These are phyloP conservation scores for Dryococelus australis DNA, from an alignment of 2,888 invertebrate genomes.

Conservation along the genomic window DNA sequence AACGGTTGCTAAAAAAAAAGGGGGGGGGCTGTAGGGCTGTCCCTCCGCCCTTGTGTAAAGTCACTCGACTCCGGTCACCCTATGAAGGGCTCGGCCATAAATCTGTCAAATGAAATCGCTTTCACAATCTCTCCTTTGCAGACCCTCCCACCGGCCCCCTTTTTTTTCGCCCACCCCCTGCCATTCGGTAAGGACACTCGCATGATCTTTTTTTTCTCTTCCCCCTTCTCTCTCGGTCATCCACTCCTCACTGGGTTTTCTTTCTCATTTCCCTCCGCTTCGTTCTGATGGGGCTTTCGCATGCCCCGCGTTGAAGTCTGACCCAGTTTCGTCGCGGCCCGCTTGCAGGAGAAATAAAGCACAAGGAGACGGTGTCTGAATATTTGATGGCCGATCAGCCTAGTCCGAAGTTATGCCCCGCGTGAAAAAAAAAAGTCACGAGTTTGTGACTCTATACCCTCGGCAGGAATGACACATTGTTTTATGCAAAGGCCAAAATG, in stretches of 20 bases:
- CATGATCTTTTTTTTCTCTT: not conserved
- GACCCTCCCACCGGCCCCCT: not conserved
- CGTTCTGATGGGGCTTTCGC: constrained; percentile 8
- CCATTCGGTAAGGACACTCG: not conserved
- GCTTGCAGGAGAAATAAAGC: not conserved
- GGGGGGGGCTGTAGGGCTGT: not conserved
- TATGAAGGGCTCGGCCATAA: not conserved
- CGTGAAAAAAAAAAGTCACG: too few species aligned
- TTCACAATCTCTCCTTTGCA: constrained; percentile 20
- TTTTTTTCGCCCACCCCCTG: not conserved
- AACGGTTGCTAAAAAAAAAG: not conserved
- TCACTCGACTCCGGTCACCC: constrained; percentile 13
- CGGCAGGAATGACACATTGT: not conserved
- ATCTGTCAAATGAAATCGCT: constrained; percentile 29
- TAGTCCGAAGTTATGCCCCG: not conserved
- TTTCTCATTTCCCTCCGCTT: not conserved
- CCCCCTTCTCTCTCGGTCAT: not conserved
- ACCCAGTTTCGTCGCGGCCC: not conserved
- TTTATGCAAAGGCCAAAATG: not conserved
- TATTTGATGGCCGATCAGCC: constrained; percentile 16
- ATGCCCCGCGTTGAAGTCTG: not conserved
- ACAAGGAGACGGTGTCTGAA: not conserved
- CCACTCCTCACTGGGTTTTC: not conserved
- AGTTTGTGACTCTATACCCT: not conserved
- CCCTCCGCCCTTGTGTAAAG: not conserved